Base-by-base conservation (phyloP, 1,140 invertebrate species). In the Cydia pomonella region DNA sequence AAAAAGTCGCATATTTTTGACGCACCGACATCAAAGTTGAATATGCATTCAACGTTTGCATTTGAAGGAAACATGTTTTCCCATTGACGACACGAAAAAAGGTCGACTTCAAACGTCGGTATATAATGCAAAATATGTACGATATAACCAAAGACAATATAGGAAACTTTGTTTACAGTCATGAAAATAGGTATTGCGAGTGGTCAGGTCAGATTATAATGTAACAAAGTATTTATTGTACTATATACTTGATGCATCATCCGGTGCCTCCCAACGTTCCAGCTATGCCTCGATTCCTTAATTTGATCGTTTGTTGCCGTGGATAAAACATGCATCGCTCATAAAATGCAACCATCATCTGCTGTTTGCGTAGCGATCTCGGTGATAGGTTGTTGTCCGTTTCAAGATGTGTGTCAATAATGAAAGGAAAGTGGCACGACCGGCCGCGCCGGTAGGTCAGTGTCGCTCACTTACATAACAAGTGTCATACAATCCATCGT, bases 361-460 rank as follows among this genome's bases (percentile, higher is more conserved):
- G 47, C 47, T 50, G 10, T 50, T 79, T 76, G 80, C 79, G 77
- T 83, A 77, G 75, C 73, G 73, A 53, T 76, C 77, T 79, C 69
- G 77, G 79, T 78, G 80, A 83, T 84, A 82, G 80, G 27, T 84
- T 62, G 79, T 81, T 80, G 76, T 76, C 82, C 83, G 79, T 82
- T 80, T 84, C 84, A 83, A 86, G 85, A 89, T 89, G 86, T 88
- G 86, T 89, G 88, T 91, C 88, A 88, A 91, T 88, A 92, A 87
- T 86, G 87, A 90, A 89, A 90, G 83, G 89, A 89, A 92, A 92
- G 90, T 91, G 82, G 88, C 84, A 84, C 90, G 82, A 50, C 75
- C 81, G 82, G 77, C 81, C 83, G 82, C 76, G 76, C 66, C 82
- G 84, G 86, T 91, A 85, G 90, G 90, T 91, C 90, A 92, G 88